These are phyloP conservation scores for western clawed frog (Xenopus tropicalis) DNA, from an alignment of 2,113 vertebrate species.

Conservation along the genomic window DNA sequence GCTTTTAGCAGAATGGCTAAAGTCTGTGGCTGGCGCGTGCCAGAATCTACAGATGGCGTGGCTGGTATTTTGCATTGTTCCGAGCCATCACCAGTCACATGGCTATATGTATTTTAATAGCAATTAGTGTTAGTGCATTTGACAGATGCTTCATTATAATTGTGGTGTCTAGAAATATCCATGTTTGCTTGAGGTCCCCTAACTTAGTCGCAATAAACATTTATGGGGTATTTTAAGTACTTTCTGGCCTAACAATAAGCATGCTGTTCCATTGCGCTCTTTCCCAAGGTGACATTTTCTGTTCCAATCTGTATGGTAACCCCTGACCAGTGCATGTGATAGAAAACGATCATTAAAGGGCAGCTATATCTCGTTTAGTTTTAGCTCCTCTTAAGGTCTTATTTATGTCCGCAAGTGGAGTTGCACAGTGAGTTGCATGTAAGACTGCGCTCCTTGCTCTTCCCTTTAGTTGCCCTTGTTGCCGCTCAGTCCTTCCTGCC, in stretches of 20 bases:
- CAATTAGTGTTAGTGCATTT: conserved; percentile 30
- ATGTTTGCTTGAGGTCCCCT: background rate
- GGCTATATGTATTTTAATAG: conserved; percentile 39
- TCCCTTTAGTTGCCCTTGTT: no score
- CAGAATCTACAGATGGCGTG: conserved; percentile 36
- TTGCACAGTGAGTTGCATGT: no score
- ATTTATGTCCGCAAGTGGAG: no score
- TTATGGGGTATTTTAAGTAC: conserved; percentile 19
- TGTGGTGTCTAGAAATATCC: conserved; percentile 21
- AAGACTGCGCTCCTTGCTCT: no score
- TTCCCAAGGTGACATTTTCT: background rate
- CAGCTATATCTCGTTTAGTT: no score
- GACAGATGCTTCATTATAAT: conserved; percentile 42
- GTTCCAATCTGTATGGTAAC: background rate
- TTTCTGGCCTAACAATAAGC: background rate
- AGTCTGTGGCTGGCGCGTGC: background rate
- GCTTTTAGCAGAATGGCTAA: conserved; percentile 21
- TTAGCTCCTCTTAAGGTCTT: no score
- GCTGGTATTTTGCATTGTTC: background rate
- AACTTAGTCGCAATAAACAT: conserved; percentile 29
- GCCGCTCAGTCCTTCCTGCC: no score
- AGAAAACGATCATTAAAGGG: no score
- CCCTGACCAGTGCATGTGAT: no score
- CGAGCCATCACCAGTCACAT: conserved; percentile 6
- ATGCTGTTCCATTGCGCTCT: background rate